Evolutionary conservation across 2,797 vertebrate species (phyloP), one percentile per base, ranked within the genome.

Genomic region (Halcyon leucocephala): DNA sequence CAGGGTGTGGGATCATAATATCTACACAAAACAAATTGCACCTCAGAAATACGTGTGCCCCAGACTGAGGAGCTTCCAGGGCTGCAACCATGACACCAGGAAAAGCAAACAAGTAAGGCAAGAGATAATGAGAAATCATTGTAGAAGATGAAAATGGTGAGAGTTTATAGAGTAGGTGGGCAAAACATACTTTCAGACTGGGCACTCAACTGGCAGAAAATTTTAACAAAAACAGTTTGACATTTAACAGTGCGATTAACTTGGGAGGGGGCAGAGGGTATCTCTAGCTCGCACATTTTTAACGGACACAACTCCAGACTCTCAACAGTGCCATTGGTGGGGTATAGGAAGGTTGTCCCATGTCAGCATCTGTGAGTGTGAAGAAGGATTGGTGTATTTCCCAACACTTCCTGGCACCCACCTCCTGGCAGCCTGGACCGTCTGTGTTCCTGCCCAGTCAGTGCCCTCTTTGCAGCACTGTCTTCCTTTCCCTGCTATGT

Each of bases 391-490:
- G 17, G 74, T 70, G 87, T 72, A 58, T 95, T 93, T 89, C 89
- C 91, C 81, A 93, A 65, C 62, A 67, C 20, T 72, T 21, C 61
- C 81, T 89, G 85, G 85, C 65, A 10, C 39, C 42, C 12, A 4
- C 44, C 71, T 85, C 37, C 73, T 97, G 95, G 94, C 96, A 96
- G 81, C 66, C 62, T 0, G 0, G 73, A 58, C 94, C 89, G 94
- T 82, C 92, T 94, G 78, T 58, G 94, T 94, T 70, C 89, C 66
- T 82, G 51, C 89, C 86, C 10, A 5, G 60, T 46, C 25, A 1
- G 51, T 67, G 89, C 82, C 74, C 84, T 67, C 60, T 1, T 0
- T 33, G 70, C 74, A 58, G 54, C 0, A 3, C 60, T 69, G 85
- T 48, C 55, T 84, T 60, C 52, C 70, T 84, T 81, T 64, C 71